phyloP scores from a whole-genome alignment of 1,140 invertebrate genomes.

The Apis dorsata region DNA sequence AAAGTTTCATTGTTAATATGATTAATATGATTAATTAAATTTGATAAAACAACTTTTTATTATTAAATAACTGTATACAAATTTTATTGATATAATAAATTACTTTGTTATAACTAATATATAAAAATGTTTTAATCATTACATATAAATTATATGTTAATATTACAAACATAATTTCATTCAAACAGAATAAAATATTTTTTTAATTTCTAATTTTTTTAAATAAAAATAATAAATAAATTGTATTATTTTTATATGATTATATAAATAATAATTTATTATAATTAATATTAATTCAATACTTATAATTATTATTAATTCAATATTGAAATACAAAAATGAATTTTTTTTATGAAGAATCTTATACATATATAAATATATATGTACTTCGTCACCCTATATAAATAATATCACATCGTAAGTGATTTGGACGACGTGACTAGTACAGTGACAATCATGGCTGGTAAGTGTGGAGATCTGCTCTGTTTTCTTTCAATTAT shows the following conservation, averaged over 20 bases:
- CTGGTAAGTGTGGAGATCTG: constrained; percentile 72
- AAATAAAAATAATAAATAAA: not conserved
- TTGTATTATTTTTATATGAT: not conserved
- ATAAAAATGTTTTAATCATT: not conserved
- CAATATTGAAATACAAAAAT: not conserved
- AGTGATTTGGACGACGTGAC: constrained; percentile 75
- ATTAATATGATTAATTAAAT: not conserved
- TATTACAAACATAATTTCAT: too few species aligned
- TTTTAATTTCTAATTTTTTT: not conserved
- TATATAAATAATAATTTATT: not conserved
- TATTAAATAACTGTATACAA: too few species aligned
- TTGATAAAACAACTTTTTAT: too few species aligned
- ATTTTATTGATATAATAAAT: not conserved
- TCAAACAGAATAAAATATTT: not conserved
- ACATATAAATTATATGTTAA: not conserved
- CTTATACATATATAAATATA: not conserved
- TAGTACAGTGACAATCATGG: constrained; percentile 76
- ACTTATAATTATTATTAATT: not conserved
- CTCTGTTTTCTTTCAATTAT: constrained; percentile 29
- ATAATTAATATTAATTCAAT: not conserved
- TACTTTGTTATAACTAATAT: not conserved
- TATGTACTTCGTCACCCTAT: constrained; percentile 34
- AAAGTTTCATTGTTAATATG: not conserved
- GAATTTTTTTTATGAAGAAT: not conserved
- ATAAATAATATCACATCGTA: constrained; percentile 33